phyloP scores from a whole-genome alignment of 2,888 invertebrate species.

The Sylvicola fuscatus region DNA sequence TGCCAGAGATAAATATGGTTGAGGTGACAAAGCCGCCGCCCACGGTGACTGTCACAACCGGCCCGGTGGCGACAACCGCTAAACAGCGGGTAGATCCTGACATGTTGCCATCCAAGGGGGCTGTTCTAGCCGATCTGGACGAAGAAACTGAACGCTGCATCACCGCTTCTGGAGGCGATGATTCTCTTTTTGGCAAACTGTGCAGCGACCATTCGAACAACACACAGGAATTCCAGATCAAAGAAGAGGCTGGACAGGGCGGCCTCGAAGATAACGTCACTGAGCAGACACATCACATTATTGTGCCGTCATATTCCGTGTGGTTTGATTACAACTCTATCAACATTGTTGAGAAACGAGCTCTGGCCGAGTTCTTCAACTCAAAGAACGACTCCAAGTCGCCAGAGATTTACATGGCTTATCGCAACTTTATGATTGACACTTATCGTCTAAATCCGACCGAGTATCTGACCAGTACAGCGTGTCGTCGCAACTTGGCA shows the following conservation, averaged over 20 bases:
- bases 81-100: slow-evolving; percentile 51
- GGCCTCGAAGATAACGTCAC: slow-evolving; percentile 90
- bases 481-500: slow-evolving; percentile 89
- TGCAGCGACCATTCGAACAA: slow-evolving; percentile 37
- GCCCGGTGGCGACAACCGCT: slow-evolving; percentile 16
- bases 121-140: slow-evolving; percentile 66
- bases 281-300: slow-evolving; percentile 97
- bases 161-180: slow-evolving; percentile 28
- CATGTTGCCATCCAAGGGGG: slow-evolving; percentile 60
- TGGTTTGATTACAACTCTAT: slow-evolving; percentile 99
- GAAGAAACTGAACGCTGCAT: slow-evolving; percentile 33
- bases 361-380: slow-evolving; percentile 96
- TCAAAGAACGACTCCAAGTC: slow-evolving; percentile 96
- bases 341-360: slow-evolving; percentile 92
- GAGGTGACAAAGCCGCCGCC: slow-evolving; percentile 38
- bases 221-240: slow-evolving; percentile 37
- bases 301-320: slow-evolving; percentile 94
- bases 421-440: slow-evolving; percentile 99
- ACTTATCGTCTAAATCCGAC: slow-evolving; percentile 93
- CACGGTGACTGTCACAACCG: slow-evolving; percentile 13
- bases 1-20: slow-evolving; percentile 57
- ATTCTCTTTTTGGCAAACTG: slow-evolving; percentile 51
- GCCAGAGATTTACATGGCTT: slow-evolving; percentile 93
- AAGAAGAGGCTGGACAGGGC: slow-evolving; percentile 26
- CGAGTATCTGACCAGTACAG: slow-evolving; percentile 96